Percentiles rank a stretch among this genome's conserved stretches.
Evolutionary conservation across 2,888 invertebrate genomes (phyloP).

Genomic region (Melanargia galathea): DNA sequence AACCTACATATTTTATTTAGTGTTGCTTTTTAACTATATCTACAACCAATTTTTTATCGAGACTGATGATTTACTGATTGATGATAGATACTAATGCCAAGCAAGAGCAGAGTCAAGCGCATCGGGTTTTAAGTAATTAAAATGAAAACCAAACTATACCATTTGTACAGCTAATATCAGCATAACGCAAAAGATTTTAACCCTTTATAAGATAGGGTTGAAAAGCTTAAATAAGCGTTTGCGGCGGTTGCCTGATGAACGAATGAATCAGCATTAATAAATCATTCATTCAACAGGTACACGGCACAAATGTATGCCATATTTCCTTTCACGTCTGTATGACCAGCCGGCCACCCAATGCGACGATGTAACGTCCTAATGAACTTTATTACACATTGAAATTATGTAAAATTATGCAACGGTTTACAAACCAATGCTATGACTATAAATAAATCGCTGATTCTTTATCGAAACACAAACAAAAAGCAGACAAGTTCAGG

Average conservation of each 20-base stretch:
- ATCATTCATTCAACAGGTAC: constrained; percentile 21
- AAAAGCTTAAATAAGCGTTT: not conserved
- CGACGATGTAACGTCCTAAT: constrained; percentile 14
- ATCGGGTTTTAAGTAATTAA: too few relatives aligned
- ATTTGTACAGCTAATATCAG: too few relatives aligned
- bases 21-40: too few relatives aligned
- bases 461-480: not conserved
- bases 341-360: constrained; percentile 15
- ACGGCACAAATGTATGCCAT: constrained; percentile 9
- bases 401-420: constrained; percentile 15
- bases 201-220: not conserved
- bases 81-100: too few relatives aligned
- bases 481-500: too few relatives aligned
- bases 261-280: constrained; percentile 10
- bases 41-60: too few relatives aligned
- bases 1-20: too few relatives aligned
- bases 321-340: constrained; percentile 18
- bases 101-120: too few relatives aligned
- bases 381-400: constrained; percentile 15
- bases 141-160: not conserved
- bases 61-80: too few relatives aligned
- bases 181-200: not conserved
- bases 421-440: not conserved
- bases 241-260: not conserved
- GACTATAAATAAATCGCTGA: not conserved